These are phyloP conservation scores for Stenodema calcarata DNA, from an alignment of 2,888 invertebrate species.

Conservation along the genomic window DNA sequence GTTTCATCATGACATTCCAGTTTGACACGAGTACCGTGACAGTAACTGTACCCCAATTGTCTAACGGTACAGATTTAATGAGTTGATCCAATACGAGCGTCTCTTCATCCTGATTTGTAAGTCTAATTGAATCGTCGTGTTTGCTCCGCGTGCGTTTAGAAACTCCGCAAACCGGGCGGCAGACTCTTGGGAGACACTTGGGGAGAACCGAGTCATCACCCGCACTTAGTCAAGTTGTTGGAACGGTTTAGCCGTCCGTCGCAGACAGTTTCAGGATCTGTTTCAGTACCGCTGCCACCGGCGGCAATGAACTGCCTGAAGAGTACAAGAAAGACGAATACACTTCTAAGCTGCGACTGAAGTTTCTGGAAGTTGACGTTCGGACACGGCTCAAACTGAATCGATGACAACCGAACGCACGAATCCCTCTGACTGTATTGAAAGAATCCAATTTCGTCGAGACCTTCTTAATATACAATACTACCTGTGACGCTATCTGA, in stretches of 20 bases:
- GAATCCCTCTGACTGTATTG: too few species aligned
- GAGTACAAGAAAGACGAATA: too few species aligned
- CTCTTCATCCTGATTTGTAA: neutral
- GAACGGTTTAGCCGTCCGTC: neutral
- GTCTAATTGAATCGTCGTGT: constrained; percentile 1
- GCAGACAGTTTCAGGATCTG: neutral
- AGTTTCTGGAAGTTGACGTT: too few species aligned
- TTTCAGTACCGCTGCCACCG: too few species aligned
- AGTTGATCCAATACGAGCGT: neutral
- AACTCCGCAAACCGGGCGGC: neutral
- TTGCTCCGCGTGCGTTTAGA: neutral
- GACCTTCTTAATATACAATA: too few species aligned
- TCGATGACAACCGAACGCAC: too few species aligned
- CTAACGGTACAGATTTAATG: neutral
- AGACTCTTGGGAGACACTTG: neutral
- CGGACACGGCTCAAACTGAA: too few species aligned
- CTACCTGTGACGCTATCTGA: too few species aligned
- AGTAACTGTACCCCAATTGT: neutral
- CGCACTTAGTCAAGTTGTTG: neutral
- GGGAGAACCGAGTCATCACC: neutral
- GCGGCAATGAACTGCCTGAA: too few species aligned
- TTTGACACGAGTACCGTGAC: neutral
- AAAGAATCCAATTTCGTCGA: too few species aligned
- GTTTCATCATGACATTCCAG: neutral
- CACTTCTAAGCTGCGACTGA: too few species aligned